Conservation (phyloP, 2,797 vertebrate species). For the Sebastes minor region DNA sequence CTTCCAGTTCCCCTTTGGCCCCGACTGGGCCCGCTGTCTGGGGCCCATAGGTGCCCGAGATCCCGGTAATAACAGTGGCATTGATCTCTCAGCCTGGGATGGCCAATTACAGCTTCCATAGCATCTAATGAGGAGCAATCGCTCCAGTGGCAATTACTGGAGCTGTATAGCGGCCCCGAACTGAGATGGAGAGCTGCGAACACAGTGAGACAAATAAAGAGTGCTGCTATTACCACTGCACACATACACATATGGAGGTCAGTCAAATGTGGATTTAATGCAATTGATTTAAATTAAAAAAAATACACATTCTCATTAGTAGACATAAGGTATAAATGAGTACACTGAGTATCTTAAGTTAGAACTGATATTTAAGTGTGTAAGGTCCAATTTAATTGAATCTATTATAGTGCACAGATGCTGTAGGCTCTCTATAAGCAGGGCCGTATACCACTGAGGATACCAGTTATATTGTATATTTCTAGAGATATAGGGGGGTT, state of each 20-base stretch:
- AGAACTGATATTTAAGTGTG: not conserved
- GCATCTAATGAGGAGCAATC: conserved; percentile 72
- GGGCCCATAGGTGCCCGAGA: conserved; percentile 40
- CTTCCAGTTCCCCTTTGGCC: conserved; percentile 55
- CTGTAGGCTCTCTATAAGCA: not conserved
- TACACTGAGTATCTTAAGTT: not conserved
- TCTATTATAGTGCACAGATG: not conserved
- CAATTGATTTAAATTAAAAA: not conserved
- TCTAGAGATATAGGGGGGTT: not conserved
- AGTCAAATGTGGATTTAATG: not conserved
- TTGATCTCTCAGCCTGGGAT: conserved; percentile 67
- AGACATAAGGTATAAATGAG: not conserved
- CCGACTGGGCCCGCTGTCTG: conserved; percentile 33
- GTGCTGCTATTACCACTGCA: not conserved
- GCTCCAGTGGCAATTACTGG: conserved; percentile 70
- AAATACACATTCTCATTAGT: not conserved
- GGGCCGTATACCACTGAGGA: no score
- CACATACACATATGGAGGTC: not conserved
- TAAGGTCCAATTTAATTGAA: not conserved
- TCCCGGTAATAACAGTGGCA: conserved; percentile 66
- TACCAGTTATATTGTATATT: no score
- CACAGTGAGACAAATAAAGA: conserved; percentile 42
- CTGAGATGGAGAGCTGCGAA: conserved; percentile 44
- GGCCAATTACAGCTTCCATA: conserved; percentile 74
- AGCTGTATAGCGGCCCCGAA: conserved; percentile 15